These are phyloP conservation scores for Pandion haliaetus DNA, from an alignment of 2,113 vertebrate species.

Conservation along the genomic window DNA sequence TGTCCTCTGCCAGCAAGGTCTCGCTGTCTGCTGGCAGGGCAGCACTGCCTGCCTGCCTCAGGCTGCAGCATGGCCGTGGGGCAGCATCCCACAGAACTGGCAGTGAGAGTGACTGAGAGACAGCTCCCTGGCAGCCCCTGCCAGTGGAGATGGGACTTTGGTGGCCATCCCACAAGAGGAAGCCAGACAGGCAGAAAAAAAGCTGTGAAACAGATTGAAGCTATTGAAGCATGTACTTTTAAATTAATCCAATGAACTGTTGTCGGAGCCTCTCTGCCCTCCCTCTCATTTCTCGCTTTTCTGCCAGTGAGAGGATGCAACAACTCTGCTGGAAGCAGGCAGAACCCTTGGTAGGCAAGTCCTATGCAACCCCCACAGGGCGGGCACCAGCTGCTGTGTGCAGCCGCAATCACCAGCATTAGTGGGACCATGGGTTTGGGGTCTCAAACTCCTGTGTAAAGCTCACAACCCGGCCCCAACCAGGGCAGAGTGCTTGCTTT, in stretches of 20 bases:
- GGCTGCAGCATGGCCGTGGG: conserved; percentile 33
- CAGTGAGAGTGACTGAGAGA: background rate
- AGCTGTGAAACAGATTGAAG: conserved; percentile 28
- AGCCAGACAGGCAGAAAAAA: background rate
- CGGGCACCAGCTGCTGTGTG: background rate
- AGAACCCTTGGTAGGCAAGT: background rate
- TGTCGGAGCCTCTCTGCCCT: background rate
- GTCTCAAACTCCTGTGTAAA: background rate
- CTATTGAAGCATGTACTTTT: background rate
- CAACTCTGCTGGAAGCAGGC: background rate
- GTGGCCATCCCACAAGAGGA: background rate
- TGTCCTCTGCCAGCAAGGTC: background rate
- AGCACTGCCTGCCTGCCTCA: conserved; percentile 70
- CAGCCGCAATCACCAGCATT: background rate
- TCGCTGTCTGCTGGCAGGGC: conserved; percentile 55
- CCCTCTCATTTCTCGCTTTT: background rate
- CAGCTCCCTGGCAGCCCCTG: background rate
- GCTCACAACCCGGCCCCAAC: background rate
- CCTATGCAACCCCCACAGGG: background rate
- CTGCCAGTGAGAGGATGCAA: background rate
- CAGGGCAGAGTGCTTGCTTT: background rate
- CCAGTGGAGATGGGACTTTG: background rate
- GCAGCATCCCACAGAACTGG: background rate
- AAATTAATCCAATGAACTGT: background rate
- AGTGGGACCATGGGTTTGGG: background rate